Conservation (phyloP, 2,797 vertebrate species). For the Crenuchus spilurus region DNA sequence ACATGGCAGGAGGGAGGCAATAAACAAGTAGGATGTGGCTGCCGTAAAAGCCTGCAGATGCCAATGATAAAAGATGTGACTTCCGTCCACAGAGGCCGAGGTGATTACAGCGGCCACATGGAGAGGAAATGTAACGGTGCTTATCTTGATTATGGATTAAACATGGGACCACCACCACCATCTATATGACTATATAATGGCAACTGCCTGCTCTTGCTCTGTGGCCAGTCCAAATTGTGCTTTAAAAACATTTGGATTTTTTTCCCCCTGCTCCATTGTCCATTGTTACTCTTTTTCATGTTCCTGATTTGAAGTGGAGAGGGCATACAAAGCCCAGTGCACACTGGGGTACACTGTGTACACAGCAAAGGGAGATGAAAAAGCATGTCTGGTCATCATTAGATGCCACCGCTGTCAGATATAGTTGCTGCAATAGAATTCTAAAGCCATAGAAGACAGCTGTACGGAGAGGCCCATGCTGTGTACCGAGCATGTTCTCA, state of each 20-base stretch:
- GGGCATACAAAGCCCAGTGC: constrained; percentile 26
- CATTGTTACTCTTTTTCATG: constrained; percentile 29
- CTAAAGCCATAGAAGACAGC: constrained; percentile 56
- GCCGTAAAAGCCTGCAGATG: constrained; percentile 43
- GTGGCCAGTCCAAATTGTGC: constrained; percentile 41
- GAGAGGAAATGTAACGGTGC: constrained; percentile 5
- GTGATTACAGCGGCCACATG: constrained; percentile 22
- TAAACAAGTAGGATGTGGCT: constrained; percentile 32
- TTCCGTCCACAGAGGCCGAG: constrained; percentile 20
- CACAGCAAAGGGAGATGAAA: constrained; percentile 48
- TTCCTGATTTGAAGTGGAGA: constrained; percentile 18
- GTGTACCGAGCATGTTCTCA: constrained; percentile 25
- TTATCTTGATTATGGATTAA: constrained; percentile 12
- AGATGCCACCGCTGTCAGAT: constrained; percentile 47
- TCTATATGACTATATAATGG: constrained; percentile 6
- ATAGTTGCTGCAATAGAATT: constrained; percentile 54
- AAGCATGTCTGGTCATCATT: constrained; percentile 50
- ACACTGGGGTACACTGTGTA: constrained; percentile 56
- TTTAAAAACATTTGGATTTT: constrained; percentile 1
- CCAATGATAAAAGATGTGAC: constrained; percentile 35
- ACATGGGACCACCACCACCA: constrained; percentile 11
- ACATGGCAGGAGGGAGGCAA: constrained; percentile 9
- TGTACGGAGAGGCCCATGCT: constrained; percentile 26
- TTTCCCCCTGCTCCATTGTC: background rate
- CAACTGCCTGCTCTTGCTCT: constrained; percentile 43